Base-by-base conservation (phyloP, 2,797 vertebrate species). In the Hozukius guyotensis region DNA sequence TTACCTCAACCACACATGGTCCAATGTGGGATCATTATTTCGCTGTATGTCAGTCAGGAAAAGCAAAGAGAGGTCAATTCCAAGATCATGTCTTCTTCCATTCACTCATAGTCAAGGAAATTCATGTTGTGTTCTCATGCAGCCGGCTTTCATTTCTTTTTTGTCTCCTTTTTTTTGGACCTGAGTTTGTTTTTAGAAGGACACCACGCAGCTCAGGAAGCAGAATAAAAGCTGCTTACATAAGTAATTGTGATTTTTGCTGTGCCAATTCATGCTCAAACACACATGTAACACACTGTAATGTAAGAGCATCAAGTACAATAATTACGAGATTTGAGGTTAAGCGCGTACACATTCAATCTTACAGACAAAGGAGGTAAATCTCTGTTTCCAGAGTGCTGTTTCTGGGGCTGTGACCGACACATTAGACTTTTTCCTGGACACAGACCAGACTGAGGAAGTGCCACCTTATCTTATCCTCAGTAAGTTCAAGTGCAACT, bases 401-500 rank as follows among this genome's bases (percentile, higher is more conserved):
- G 12, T 29, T 31, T 61, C 6, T 46, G n/a, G 36, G 42, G 12
- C 22, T n/a, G 11, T 62, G 67, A 87, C 16, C 73, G 85, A 75
- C 80, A 70, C 18, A 9, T 6, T n/a, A 29, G 53, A 71, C 31
- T 31, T 78, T 77, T 72, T 81, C 63, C 66, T 76, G 59, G 77
- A 93, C 72, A 87, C 14, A 75, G 29, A 85, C 60, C 91, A 92
- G 91, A 84, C 52, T 61, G n/a, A 68, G 82, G 70, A 89, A 75
- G 56, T n/a, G 49, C 24, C 4, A 10, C 56, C 38, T 87, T 92
- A 92, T 93, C 91, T 91, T 82, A 90, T 93, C 88, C 57, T 56
- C 32, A 4, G 38, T 36, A 53, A 34, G 57, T 42, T 60, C 57
- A 81, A 31, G 29, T 22, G 7, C 68, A 81, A 56, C 56, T 10